Evolutionary conservation across 2,113 vertebrate genomes (phyloP), one percentile per base, ranked within the genome.

Genomic region (Rhea americana): DNA sequence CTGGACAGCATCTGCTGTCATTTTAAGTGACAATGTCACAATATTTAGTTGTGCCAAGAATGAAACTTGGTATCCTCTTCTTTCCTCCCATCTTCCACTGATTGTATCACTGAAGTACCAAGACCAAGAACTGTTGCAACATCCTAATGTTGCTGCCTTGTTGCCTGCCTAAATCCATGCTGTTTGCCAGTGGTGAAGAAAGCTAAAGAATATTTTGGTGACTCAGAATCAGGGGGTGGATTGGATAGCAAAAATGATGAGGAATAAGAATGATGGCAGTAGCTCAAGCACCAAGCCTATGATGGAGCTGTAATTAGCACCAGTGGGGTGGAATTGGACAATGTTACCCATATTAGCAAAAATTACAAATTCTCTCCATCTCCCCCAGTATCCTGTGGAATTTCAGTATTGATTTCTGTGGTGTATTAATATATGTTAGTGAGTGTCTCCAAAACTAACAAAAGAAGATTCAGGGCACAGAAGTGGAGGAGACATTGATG

Each of bases 361-460:
- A 90, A 48, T 63, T 84, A 48, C 5, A 1, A 92, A 12, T 59
- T 92, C 55, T 95, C 87, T 96, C 93, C 81, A 87, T 35, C 30
- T 76, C 25, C 66, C 66, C 28, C 55, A n/a, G 73, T 78, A 85
- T 32, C 15, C 66, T 89, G 67, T 53, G 43, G 86, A 68, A 79
- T 55, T 94, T 81, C 68, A 47, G 48, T 35, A 61, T 73, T 3
- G 17, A 71, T 87, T 96, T 89, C 55, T 95, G 48, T 24, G 55
- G n/a, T 15, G 14, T 61, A 63, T 91, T 95, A 76, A 5, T n/a
- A 55, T 83, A 50, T 53, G 66, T 82, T 41, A 73, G 59, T 73
- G 17, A 78, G 21, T 8, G 76, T 92, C 85, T 97, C 94, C 95
- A 97, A 96, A 93, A 91, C 91, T 97, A 97, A 96, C 71, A 96